A percentile compares a stretch with the other conserved stretches of the same genome.
phyloP scores from a whole-genome alignment of 2,888 invertebrate genomes.

The Chalcosyrphus nemorum region DNA sequence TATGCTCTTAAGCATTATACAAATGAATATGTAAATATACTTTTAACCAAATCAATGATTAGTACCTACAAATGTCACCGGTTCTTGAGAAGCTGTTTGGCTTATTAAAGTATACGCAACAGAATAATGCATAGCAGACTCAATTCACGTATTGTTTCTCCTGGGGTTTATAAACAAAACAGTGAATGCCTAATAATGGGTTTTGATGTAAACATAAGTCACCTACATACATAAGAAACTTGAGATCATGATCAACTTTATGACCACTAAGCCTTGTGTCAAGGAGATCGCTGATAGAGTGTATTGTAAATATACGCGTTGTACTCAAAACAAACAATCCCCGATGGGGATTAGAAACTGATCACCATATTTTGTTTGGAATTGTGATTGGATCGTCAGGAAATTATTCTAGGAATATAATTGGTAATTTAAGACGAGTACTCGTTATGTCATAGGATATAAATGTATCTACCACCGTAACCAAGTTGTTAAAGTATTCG shows the following conservation, averaged over 20 bases:
- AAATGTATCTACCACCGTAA: too few relatives aligned
- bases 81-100: neutral
- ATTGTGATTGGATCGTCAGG: conserved; percentile 4
- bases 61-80: conserved; percentile 24
- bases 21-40: conserved; percentile 29
- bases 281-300: conserved; percentile 55
- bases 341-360: conserved; percentile 12
- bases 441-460: neutral
- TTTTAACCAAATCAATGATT: conserved; percentile 15
- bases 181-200: neutral
- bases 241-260: conserved; percentile 48
- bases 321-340: neutral
- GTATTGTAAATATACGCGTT: conserved; percentile 2
- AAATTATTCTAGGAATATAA: conserved; percentile 13
- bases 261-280: conserved; percentile 49
- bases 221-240: conserved; percentile 22
- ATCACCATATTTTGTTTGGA: conserved; percentile 11
- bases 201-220: conserved; percentile 24
- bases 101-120: neutral
- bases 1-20: neutral
- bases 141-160: neutral
- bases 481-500: neutral
- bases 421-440: conserved; percentile 3
- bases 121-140: conserved; percentile 15
- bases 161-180: neutral